phyloP scores from a whole-genome alignment of 2,797 vertebrate species.

The Chloroceryle amazona region DNA sequence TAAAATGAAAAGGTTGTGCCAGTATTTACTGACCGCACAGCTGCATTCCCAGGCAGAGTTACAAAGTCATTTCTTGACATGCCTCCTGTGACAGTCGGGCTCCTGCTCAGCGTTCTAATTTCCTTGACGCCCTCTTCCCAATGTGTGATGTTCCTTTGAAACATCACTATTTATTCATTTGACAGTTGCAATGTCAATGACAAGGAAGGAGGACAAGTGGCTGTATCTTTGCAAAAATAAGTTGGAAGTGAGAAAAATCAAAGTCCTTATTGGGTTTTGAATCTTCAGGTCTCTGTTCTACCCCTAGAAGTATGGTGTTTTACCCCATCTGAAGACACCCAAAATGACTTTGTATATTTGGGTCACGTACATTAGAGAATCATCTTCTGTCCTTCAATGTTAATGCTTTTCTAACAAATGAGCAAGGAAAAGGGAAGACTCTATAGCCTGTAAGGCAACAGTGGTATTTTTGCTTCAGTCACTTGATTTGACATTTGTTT shows the following conservation, averaged over 20 bases:
- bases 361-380: background rate
- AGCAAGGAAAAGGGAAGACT: background rate
- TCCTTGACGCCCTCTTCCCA: constrained; percentile 18
- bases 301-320: background rate
- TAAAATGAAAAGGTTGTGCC: constrained; percentile 22
- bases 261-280: constrained; percentile 27
- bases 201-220: constrained; percentile 14
- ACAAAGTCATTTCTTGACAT: constrained; percentile 58
- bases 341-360: background rate
- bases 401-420: constrained; percentile 4
- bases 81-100: constrained; percentile 20
- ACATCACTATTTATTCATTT: constrained; percentile 31
- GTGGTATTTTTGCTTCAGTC: constrained; percentile 63
- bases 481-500: constrained; percentile 50
- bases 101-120: background rate
- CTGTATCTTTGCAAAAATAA: constrained; percentile 8
- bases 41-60: constrained; percentile 47
- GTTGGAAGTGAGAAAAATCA: background rate
- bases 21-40: constrained; percentile 47
- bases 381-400: background rate
- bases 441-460: constrained; percentile 19
- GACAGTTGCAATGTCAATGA: constrained; percentile 33
- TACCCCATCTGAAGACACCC: background rate
- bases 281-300: background rate
- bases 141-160: constrained; percentile 49